A percentile compares a stretch with the other conserved stretches of the same genome.
Conservation (phyloP, 2,113 vertebrate genomes). For the Saccopteryx bilineata region DNA sequence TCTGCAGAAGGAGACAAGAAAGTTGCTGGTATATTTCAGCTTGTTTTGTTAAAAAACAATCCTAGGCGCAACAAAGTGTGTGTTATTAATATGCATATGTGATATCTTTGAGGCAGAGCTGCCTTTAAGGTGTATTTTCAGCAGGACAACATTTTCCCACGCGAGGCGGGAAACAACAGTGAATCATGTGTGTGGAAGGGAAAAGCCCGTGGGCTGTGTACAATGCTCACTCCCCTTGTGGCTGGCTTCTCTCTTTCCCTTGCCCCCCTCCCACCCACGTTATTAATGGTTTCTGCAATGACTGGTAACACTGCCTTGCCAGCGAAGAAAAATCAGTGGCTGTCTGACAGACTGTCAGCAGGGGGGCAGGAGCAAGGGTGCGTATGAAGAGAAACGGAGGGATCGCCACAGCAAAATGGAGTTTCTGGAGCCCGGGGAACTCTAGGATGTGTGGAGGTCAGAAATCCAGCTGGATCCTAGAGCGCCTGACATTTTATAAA, state of each 20-base stretch:
- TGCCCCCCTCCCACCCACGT: constrained; percentile 80
- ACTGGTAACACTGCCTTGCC: constrained; percentile 85
- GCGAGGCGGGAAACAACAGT: constrained; percentile 90
- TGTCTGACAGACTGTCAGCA: constrained; percentile 70
- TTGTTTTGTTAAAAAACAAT: constrained; percentile 90
- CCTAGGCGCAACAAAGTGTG: constrained; percentile 90
- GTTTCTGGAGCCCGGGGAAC: neutral
- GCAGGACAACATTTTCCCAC: constrained; percentile 91
- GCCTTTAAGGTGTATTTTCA: constrained; percentile 91
- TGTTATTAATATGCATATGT: constrained; percentile 92
- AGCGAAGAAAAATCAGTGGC: constrained; percentile 84
- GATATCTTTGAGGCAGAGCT: constrained; percentile 91
- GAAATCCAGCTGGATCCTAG: neutral
- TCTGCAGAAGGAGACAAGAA: constrained; percentile 87
- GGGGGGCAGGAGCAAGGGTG: constrained; percentile 48
- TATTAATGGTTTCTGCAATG: constrained; percentile 91
- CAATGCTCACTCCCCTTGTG: constrained; percentile 89
- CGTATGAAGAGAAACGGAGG: constrained; percentile 53
- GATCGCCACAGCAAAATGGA: neutral
- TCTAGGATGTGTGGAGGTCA: fast-evolving
- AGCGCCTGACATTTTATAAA: constrained; percentile 69
- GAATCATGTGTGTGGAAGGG: constrained; percentile 91
- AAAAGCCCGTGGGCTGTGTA: constrained; percentile 88
- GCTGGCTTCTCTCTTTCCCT: constrained; percentile 79
- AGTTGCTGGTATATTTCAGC: constrained; percentile 88